phyloP scores from a whole-genome alignment of 2,888 invertebrate species.

The Villa cingulata region DNA sequence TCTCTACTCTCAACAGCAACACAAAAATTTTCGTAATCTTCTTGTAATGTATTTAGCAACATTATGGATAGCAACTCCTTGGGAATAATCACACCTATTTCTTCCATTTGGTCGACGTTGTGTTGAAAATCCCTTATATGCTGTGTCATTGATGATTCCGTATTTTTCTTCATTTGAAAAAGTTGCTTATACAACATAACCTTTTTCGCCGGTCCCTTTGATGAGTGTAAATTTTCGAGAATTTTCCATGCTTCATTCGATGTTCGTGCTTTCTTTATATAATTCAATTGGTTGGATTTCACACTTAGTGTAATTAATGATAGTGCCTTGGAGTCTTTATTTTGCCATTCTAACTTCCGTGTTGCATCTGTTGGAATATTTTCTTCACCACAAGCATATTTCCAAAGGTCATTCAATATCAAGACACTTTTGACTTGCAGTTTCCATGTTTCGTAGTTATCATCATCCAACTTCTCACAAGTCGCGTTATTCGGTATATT shows the following conservation, averaged over 20 bases:
- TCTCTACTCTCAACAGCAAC: constrained; percentile 8
- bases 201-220: constrained; percentile 6
- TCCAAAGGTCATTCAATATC: constrained; percentile 9
- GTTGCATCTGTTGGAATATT: not conserved
- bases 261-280: constrained; percentile 6
- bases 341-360: constrained; percentile 1
- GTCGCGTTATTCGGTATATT: too few relatives aligned
- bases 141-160: constrained; percentile 1
- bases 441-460: constrained; percentile 6
- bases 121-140: constrained; percentile 5
- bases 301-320: constrained; percentile 5
- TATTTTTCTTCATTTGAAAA: constrained; percentile 5
- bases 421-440: too few relatives aligned
- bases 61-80: constrained; percentile 6
- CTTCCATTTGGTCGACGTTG: constrained; percentile 3
- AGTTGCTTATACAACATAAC: constrained; percentile 6
- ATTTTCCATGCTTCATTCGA: constrained; percentile 5
- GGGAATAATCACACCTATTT: constrained; percentile 7
- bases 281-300: constrained; percentile 4
- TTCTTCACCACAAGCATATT: constrained; percentile 3
- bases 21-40: constrained; percentile 7
- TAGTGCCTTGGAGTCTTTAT: constrained; percentile 7
- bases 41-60: constrained; percentile 7
- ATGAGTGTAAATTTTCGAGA: constrained; percentile 5
- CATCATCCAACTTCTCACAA: too few relatives aligned